Conservation (phyloP, 2,797 vertebrate genomes). For the Fistularia commersonii region DNA sequence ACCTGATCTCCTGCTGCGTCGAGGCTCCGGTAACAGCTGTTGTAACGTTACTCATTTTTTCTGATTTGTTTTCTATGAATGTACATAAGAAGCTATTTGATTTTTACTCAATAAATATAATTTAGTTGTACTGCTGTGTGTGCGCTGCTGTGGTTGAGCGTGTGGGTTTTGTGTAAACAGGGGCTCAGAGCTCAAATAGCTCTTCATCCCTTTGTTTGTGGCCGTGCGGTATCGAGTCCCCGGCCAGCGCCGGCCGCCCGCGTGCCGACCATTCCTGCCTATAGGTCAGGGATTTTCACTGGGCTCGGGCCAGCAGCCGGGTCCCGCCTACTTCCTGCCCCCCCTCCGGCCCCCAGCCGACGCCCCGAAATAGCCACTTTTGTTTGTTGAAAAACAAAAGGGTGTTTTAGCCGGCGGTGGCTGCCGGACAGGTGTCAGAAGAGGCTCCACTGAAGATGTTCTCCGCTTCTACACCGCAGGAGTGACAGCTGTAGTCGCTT, state of each 20-base stretch:
- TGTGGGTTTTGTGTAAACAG: background rate
- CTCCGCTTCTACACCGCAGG: too few species aligned
- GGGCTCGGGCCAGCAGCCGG: constrained; percentile 74
- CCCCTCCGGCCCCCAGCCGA: constrained; percentile 24
- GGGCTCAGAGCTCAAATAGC: constrained; percentile 10
- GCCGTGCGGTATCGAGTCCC: constrained; percentile 40
- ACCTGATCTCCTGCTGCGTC: constrained; percentile 22
- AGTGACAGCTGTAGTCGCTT: too few species aligned
- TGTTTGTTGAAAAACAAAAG: constrained; percentile 33
- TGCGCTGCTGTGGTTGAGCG: background rate
- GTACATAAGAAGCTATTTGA: constrained; percentile 55
- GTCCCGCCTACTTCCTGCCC: constrained; percentile 61
- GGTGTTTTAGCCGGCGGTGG: too few species aligned
- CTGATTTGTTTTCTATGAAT: constrained; percentile 47
- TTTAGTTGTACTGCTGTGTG: constrained; percentile 14
- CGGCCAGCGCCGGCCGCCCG: constrained; percentile 46
- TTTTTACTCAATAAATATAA: constrained; percentile 68
- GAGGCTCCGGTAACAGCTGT: constrained; percentile 22
- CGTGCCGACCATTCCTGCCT: constrained; percentile 73
- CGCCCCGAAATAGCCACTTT: constrained; percentile 38
- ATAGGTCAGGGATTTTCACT: constrained; percentile 81
- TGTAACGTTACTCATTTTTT: constrained; percentile 36
- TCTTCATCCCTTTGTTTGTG: constrained; percentile 13
- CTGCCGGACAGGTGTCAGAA: too few species aligned
- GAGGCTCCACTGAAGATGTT: too few species aligned